Evolutionary conservation across 2,888 invertebrate species (phyloP).

Genomic region (Drosophila imparisetae): DNA sequence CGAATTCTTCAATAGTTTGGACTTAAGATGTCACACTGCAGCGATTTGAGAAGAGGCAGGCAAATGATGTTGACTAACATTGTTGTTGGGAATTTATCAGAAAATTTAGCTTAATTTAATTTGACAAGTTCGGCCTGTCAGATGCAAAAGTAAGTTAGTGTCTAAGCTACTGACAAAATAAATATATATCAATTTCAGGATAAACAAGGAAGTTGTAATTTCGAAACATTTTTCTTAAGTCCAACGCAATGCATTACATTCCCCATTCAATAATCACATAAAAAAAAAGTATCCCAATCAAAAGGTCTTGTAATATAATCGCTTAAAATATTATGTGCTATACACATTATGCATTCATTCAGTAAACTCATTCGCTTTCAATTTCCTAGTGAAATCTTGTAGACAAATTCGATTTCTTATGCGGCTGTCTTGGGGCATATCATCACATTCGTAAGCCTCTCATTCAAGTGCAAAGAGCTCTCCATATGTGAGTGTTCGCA

Average conservation of each 20-base stretch:
- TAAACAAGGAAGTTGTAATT: background rate
- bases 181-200: background rate
- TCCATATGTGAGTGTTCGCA: slow-evolving; percentile 56
- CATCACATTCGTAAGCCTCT: slow-evolving; percentile 46
- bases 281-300: background rate
- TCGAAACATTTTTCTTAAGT: background rate
- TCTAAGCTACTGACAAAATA: background rate
- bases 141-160: background rate
- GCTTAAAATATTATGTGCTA: background rate
- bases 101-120: too few species aligned
- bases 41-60: background rate
- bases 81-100: background rate
- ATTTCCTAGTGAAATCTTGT: slow-evolving; percentile 24
- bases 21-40: background rate
- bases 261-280: background rate
- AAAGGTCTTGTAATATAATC: background rate
- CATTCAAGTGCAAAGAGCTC: slow-evolving; percentile 51
- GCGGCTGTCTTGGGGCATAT: slow-evolving; percentile 34
- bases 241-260: too few species aligned
- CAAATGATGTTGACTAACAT: background rate
- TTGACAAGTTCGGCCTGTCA: too few species aligned
- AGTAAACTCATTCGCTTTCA: slow-evolving; percentile 6
- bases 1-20: background rate
- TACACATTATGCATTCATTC: background rate
- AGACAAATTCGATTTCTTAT: slow-evolving; percentile 42